A percentile compares a stretch with the other conserved stretches of the same genome.
phyloP scores from a whole-genome alignment of 2,113 vertebrate genomes.

The Datnioides undecimradiatus region DNA sequence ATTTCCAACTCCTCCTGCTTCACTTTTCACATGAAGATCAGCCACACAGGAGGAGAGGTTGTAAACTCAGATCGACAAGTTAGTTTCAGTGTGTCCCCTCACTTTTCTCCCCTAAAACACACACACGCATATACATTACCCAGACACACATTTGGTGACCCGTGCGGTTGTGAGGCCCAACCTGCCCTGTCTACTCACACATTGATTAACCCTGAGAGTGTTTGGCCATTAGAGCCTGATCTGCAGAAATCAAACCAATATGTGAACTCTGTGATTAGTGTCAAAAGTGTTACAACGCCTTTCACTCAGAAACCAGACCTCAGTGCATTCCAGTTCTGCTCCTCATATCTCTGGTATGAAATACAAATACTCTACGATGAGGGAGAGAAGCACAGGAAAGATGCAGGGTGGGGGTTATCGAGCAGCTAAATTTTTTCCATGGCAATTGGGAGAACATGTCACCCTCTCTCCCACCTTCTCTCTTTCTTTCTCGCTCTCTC shows the following conservation, averaged over 20 bases:
- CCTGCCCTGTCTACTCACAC: slow-evolving; percentile 60
- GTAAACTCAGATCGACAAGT: slow-evolving; percentile 42
- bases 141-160: slow-evolving; percentile 41
- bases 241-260: slow-evolving; percentile 82
- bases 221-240: slow-evolving; percentile 79
- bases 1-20: slow-evolving; percentile 50
- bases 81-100: slow-evolving; percentile 18
- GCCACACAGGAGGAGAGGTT: slow-evolving; percentile 28
- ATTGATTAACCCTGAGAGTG: slow-evolving; percentile 80
- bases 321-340: slow-evolving; percentile 67
- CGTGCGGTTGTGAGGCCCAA: slow-evolving; percentile 62
- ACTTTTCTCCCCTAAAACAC: slow-evolving; percentile 11
- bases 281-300: slow-evolving; percentile 78
- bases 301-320: slow-evolving; percentile 80
- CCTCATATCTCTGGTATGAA: slow-evolving; percentile 78
- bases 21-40: slow-evolving; percentile 32
- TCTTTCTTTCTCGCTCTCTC: slow-evolving; percentile 31
- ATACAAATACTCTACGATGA: slow-evolving; percentile 69
- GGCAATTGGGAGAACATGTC: slow-evolving; percentile 68
- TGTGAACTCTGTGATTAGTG: slow-evolving; percentile 83
- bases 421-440: slow-evolving; percentile 70
- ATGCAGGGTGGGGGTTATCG: slow-evolving; percentile 69
- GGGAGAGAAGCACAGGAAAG: slow-evolving; percentile 67
- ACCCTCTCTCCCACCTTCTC: slow-evolving; percentile 51
- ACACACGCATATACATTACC: slow-evolving; percentile 16